Percentiles rank a stretch among this genome's conserved stretches.
Conservation (phyloP, 2,113 vertebrate species). For the Myrmecophaga tridactyla region DNA sequence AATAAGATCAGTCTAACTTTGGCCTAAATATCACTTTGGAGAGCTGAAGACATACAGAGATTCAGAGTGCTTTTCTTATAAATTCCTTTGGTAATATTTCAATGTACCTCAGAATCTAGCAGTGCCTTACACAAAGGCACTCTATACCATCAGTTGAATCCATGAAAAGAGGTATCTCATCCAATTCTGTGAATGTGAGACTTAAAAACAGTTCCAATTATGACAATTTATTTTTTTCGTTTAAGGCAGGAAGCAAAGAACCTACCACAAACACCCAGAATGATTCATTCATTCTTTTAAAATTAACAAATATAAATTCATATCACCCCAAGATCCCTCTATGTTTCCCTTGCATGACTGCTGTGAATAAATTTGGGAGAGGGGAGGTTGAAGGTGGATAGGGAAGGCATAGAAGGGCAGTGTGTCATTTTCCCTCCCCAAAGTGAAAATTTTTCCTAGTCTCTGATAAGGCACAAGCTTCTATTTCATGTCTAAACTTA, state of each 20-base stretch:
- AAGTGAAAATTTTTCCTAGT: not conserved
- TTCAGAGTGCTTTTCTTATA: not conserved
- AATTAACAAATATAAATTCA: too few relatives aligned
- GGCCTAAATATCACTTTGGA: not conserved
- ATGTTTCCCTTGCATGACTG: not conserved
- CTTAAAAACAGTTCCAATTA: not conserved
- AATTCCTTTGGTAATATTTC: not conserved
- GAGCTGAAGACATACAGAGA: not conserved
- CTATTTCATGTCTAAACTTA: not conserved
- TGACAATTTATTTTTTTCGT: not conserved
- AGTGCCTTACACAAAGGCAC: not conserved
- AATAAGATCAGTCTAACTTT: constrained; percentile 1
- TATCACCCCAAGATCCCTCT: not conserved
- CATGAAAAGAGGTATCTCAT: not conserved
- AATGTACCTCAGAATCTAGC: constrained; percentile 8
- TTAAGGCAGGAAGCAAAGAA: not conserved
- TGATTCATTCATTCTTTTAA: too few relatives aligned
- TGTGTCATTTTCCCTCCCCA: not conserved
- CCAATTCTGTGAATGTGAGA: constrained; percentile 10
- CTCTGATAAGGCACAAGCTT: not conserved
- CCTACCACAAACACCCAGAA: too few relatives aligned
- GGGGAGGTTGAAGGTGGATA: too few relatives aligned
- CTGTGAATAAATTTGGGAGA: not conserved
- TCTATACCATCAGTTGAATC: not conserved
- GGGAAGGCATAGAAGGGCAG: not conserved